Percentiles rank a stretch among this genome's conserved stretches.
phyloP scores from a whole-genome alignment of 2,888 invertebrate genomes.

The Dryadula phaetusa region DNA sequence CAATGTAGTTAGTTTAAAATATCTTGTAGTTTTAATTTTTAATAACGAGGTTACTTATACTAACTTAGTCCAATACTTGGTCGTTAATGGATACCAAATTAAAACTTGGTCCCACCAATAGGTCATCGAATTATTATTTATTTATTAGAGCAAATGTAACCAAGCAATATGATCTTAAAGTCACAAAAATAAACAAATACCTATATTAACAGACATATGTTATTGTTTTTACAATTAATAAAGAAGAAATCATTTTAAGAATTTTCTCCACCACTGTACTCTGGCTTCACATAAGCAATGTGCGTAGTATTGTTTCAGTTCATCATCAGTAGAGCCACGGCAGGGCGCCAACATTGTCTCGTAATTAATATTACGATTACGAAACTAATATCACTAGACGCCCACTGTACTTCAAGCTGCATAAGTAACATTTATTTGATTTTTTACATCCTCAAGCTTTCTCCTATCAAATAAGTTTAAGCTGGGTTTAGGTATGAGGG shows the following conservation, averaged over 20 bases:
- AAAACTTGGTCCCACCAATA: background rate
- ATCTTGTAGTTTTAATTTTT: background rate
- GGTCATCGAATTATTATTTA: too few relatives aligned
- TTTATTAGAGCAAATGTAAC: background rate
- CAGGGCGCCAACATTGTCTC: conserved; percentile 74
- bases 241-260: too few relatives aligned
- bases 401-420: conserved; percentile 50
- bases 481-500: too few relatives aligned
- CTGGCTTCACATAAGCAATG: conserved; percentile 12
- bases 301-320: conserved; percentile 64
- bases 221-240: too few relatives aligned
- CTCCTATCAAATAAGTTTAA: too few relatives aligned
- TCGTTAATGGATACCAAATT: background rate
- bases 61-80: background rate
- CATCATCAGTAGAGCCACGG: conserved; percentile 51
- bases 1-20: background rate
- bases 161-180: background rate
- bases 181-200: background rate
- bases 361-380: conserved; percentile 77
- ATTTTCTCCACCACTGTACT: conserved; percentile 26
- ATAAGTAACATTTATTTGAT: background rate
- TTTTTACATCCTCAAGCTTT: background rate
- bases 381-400: conserved; percentile 61
- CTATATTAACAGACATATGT: background rate
- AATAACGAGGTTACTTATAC: background rate